Percentiles rank a stretch among this genome's conserved stretches.
Conservation (phyloP, 1,140 invertebrate genomes). For the Ostrea edulis region DNA sequence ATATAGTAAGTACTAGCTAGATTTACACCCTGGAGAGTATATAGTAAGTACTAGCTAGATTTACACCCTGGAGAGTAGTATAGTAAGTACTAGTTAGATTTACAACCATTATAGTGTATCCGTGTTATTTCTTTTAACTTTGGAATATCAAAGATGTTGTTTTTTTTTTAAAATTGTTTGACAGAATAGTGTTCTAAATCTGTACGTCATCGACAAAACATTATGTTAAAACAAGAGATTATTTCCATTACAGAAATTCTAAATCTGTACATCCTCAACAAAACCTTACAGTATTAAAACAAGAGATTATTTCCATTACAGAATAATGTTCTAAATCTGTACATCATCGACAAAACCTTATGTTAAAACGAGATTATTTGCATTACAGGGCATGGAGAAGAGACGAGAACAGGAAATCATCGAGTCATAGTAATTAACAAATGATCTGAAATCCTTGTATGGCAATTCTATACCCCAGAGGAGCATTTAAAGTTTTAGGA, state of each 20-base stretch:
- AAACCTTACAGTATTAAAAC: too few relatives aligned
- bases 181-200: too few relatives aligned
- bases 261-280: too few relatives aligned
- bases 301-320: neutral
- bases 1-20: conserved; percentile 63
- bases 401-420: conserved; percentile 41
- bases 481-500: neutral
- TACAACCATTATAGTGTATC: too few relatives aligned
- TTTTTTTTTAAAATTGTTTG: too few relatives aligned
- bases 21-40: conserved; percentile 66
- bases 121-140: too few relatives aligned
- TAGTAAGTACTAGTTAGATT: conserved; percentile 56
- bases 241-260: neutral
- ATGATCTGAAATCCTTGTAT: neutral
- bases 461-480: conserved; percentile 21
- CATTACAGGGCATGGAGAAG: conserved; percentile 38
- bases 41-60: conserved; percentile 64
- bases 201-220: too few relatives aligned
- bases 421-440: conserved; percentile 47
- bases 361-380: too few relatives aligned
- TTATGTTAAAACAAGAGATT: too few relatives aligned
- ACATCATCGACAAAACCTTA: too few relatives aligned
- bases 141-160: too few relatives aligned
- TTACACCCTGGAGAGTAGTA: conserved; percentile 65
- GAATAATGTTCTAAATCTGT: too few relatives aligned